A percentile compares a stretch with the other conserved stretches of the same genome.
phyloP scores from a whole-genome alignment of 2,888 invertebrate genomes.

The Drosophila cognata region DNA sequence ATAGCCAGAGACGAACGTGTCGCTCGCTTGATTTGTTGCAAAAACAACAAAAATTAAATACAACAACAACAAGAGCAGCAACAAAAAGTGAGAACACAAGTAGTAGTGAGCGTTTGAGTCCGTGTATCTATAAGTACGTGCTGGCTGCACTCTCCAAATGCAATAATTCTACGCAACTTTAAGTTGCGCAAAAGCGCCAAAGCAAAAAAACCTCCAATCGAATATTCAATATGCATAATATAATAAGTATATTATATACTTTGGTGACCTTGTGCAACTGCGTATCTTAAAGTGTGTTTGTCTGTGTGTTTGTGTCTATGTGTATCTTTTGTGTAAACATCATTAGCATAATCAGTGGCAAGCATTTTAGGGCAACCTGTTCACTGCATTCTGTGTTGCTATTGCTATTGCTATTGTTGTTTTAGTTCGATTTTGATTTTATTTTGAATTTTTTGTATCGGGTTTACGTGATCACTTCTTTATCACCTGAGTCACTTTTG shows the following conservation, averaged over 20 bases:
- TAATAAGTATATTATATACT: constrained; percentile 22
- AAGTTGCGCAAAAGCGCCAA: constrained; percentile 30
- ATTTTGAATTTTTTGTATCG: constrained; percentile 34
- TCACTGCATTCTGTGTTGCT: constrained; percentile 29
- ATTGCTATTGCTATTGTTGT: neutral
- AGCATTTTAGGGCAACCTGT: constrained; percentile 33
- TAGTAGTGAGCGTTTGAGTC: constrained; percentile 34
- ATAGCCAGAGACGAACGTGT: constrained; percentile 72
- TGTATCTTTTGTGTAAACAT: constrained; percentile 61
- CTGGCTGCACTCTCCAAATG: constrained; percentile 40
- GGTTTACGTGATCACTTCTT: constrained; percentile 67
- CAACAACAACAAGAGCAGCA: constrained; percentile 8
- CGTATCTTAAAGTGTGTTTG: constrained; percentile 27
- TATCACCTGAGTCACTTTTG: constrained; percentile 76
- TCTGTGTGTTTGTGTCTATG: constrained; percentile 24
- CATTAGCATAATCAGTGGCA: constrained; percentile 53
- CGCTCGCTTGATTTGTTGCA: constrained; percentile 65
- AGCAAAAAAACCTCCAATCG: neutral
- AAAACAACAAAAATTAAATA: constrained; percentile 30
- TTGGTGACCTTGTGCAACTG: constrained; percentile 52
- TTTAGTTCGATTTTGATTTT: neutral
- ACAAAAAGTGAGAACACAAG: constrained; percentile 33
- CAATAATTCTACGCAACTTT: constrained; percentile 33
- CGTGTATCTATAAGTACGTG: constrained; percentile 69
- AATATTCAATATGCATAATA: constrained; percentile 30